Evolutionary conservation across 2,888 invertebrate species (phyloP), one percentile per base, ranked within the genome.

Genomic region (Nomada fabriciana): DNA sequence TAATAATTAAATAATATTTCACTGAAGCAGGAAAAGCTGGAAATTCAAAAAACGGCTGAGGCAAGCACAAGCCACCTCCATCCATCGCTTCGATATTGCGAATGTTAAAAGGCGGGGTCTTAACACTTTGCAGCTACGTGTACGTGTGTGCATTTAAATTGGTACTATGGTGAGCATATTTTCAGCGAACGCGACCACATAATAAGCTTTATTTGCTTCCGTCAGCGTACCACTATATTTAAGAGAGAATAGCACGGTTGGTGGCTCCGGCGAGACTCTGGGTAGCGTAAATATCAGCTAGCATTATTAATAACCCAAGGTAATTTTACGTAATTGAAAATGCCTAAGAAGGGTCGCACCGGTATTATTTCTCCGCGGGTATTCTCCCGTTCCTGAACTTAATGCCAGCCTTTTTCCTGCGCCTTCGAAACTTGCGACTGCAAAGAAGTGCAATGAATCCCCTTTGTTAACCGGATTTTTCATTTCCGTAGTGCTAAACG

Each of bases 271-370:
- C 36, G 77, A 71, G 80, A 80, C 75, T 76, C 74, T 68, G 81
- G 80, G 64, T 82, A 87, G 78, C 85, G 85, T 89, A 89, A 90
- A 91, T 90, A 90, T 90, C 87, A 87, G 79, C 86, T 77, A 61
- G 86, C 86, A 89, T 90, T 91, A 90, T 91, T 90, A 91, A 91
- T 91, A 90, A 87, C 85, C 71, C 77, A 57, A 80, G 85, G 89
- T 90, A 89, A 90, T 91, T 91, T 89, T 69, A 83, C 89, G 88
- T 90, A 90, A 91, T 91, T 91, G 90, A 89, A 90, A 90, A 89
- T 90, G 78, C 86, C 90, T 86, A 89, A 89, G 88, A 82, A 87
- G 83, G 86, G 83, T 86, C 89, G 85, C 80, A 55, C 80, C 70
- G 23, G 73, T 81, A 52, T 77, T 84, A 80, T 73, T 64, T 80